Conservation (phyloP, 2,113 vertebrate species). For the Psittacula cyanocephala region DNA sequence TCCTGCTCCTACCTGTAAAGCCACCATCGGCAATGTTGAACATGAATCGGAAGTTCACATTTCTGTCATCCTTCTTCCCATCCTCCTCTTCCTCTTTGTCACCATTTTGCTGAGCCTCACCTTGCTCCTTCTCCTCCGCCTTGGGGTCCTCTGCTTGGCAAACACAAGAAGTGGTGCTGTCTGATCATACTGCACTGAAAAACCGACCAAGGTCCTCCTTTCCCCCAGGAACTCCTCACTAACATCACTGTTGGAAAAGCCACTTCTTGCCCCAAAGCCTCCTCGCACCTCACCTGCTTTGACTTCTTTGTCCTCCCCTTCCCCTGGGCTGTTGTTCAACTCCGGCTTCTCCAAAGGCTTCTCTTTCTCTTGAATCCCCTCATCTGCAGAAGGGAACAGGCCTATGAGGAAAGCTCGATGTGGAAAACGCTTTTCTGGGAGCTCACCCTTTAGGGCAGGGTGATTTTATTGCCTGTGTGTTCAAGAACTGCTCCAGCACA, state of each 20-base stretch:
- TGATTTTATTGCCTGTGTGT: background rate
- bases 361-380: conserved; percentile 77
- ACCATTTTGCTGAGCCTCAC: conserved; percentile 85
- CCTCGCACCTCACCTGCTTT: conserved; percentile 77
- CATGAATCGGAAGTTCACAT: conserved; percentile 89
- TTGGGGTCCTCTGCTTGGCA: conserved; percentile 74
- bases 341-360: conserved; percentile 79
- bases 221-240: background rate
- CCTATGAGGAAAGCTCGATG: background rate
- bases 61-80: conserved; percentile 86
- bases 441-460: background rate
- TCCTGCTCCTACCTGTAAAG: conserved; percentile 84
- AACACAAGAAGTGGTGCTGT: background rate
- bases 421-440: background rate
- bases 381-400: conserved; percentile 61
- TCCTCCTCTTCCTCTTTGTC: conserved; percentile 89
- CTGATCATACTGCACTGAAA: background rate
- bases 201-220: background rate
- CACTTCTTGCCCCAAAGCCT: background rate
- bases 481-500: background rate
- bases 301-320: conserved; percentile 80
- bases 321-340: conserved; percentile 61
- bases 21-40: conserved; percentile 98
- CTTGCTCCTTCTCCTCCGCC: conserved; percentile 80
- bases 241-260: background rate